Conservation (phyloP, 2,797 vertebrate species). For the Cyclopterus lumpus region DNA sequence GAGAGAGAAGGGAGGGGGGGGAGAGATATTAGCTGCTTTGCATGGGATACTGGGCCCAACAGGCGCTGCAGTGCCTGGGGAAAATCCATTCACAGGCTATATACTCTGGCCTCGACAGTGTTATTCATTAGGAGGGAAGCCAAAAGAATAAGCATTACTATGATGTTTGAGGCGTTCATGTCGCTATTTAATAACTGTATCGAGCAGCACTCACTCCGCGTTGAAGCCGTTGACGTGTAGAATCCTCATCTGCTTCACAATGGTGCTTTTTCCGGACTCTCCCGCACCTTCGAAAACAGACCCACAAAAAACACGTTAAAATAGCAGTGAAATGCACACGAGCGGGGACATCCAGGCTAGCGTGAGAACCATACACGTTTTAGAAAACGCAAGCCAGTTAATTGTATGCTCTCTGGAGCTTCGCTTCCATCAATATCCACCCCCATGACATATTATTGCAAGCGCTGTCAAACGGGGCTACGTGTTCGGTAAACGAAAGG, state of each 20-base stretch:
- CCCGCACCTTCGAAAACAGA: constrained; percentile 89
- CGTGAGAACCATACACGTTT: constrained; percentile 29
- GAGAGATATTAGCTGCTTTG: constrained; percentile 86
- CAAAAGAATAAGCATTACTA: constrained; percentile 28
- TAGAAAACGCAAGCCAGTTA: constrained; percentile 52
- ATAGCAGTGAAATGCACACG: constrained; percentile 40
- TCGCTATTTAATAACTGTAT: constrained; percentile 24
- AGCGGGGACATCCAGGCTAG: constrained; percentile 12
- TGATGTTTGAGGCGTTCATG: constrained; percentile 1
- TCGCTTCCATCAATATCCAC: constrained; percentile 79
- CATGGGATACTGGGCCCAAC: constrained; percentile 88
- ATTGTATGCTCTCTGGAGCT: constrained; percentile 60
- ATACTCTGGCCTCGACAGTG: constrained; percentile 51
- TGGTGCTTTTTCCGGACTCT: constrained; percentile 99
- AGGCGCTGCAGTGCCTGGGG: constrained; percentile 88
- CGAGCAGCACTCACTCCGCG: constrained; percentile 91
- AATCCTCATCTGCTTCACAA: constrained; percentile 99
- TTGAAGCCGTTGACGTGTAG: constrained; percentile 99
- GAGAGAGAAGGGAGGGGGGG: background rate
- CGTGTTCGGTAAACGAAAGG: constrained; percentile 76
- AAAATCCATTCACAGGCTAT: constrained; percentile 73
- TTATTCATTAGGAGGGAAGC: constrained; percentile 41
- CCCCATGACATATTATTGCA: constrained; percentile 81
- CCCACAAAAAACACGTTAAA: constrained; percentile 26
- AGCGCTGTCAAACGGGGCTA: constrained; percentile 83